Conservation (phyloP, 2,888 invertebrate species). For the Chrysolina haemoptera region DNA sequence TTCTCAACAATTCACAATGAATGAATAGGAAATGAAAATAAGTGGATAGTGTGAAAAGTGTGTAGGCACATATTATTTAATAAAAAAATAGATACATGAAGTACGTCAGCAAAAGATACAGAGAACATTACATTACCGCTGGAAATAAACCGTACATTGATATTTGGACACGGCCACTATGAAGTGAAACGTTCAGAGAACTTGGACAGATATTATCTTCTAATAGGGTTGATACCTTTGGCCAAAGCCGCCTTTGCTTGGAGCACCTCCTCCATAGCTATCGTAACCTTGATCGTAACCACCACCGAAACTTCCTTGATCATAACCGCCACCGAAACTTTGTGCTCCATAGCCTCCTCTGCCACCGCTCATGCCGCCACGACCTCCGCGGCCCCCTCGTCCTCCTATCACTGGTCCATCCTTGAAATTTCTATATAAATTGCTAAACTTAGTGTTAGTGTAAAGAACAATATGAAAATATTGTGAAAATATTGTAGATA, state of each 20-base stretch:
- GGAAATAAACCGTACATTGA: no score
- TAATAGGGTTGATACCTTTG: conserved; percentile 90
- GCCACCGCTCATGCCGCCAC: conserved; percentile 75
- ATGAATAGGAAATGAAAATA: no score
- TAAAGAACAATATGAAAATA: no score
- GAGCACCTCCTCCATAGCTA: conserved; percentile 72
- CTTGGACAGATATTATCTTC: not conserved
- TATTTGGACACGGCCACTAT: not conserved
- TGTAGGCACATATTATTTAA: no score
- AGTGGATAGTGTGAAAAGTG: no score
- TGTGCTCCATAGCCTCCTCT: not conserved
- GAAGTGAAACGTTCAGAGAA: not conserved
- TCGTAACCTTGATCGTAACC: conserved; percentile 52
- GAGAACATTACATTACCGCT: no score
- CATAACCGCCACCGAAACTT: conserved; percentile 69
- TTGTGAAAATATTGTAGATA: no score
- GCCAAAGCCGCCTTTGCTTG: conserved; percentile 74
- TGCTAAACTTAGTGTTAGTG: no score
- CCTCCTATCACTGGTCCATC: conserved; percentile 61
- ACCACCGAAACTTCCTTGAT: conserved; percentile 67
- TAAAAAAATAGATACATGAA: no score
- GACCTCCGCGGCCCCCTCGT: conserved; percentile 59
- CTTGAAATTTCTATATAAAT: no score
- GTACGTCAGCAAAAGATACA: no score
- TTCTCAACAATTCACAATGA: no score